Conservation (phyloP, 92 coral and sea anemone species). For the Meandrina meandrites region DNA sequence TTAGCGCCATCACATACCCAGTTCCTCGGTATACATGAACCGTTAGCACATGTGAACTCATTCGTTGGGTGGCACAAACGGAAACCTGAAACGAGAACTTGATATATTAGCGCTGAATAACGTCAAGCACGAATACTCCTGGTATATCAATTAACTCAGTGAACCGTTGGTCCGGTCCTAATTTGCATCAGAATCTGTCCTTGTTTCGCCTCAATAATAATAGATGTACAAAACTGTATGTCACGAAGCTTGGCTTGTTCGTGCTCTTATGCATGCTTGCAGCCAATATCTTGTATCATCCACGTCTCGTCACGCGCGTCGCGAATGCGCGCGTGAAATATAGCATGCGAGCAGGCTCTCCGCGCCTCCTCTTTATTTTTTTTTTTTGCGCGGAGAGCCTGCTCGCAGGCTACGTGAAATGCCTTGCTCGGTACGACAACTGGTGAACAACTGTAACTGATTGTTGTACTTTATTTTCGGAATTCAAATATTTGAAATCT, state of each 20-base stretch:
- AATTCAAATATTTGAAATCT: not conserved
- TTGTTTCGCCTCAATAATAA: not conserved
- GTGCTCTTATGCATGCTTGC: not conserved
- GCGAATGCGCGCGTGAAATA: not conserved
- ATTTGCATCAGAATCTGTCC: not conserved
- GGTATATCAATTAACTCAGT: not conserved
- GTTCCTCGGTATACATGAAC: constrained; percentile 43
- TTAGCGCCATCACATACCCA: constrained; percentile 77
- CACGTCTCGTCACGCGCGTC: constrained; percentile 2
- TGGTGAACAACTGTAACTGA: not conserved
- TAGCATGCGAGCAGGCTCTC: too few species aligned
- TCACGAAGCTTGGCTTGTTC: not conserved
- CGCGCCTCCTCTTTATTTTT: too few species aligned
- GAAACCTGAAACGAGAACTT: constrained; percentile 38
- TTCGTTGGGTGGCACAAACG: constrained; percentile 61
- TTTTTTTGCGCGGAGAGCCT: too few species aligned
- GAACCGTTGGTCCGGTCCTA: not conserved
- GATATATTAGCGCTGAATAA: not conserved
- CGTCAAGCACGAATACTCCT: not conserved
- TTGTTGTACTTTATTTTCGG: not conserved
- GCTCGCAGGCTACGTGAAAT: too few species aligned
- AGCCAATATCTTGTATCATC: not conserved
- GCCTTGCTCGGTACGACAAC: not conserved
- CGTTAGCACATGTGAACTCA: constrained; percentile 66
- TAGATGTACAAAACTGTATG: not conserved